Conservation (phyloP, 2,113 vertebrate genomes). For the Rhinogobius similis region DNA sequence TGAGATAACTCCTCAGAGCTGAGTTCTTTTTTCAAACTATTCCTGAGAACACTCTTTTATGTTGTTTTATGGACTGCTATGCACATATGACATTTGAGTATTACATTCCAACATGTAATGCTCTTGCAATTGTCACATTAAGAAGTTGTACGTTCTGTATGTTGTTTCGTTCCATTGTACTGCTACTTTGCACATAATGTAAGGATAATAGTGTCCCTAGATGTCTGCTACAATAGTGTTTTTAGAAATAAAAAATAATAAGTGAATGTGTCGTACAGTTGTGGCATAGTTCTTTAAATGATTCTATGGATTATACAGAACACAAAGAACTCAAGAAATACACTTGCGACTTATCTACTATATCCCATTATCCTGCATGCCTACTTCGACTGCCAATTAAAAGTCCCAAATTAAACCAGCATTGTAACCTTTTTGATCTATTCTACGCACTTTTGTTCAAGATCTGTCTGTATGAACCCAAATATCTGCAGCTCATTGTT, state of each 20-base stretch:
- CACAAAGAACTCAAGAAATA: not conserved
- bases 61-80: not conserved
- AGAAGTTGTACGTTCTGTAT: not conserved
- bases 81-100: slow-evolving; percentile 8
- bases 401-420: not conserved
- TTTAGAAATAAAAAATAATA: too few species aligned
- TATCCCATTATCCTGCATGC: not conserved
- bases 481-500: slow-evolving; percentile 19
- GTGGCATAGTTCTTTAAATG: too few species aligned
- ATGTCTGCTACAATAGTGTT: too few species aligned
- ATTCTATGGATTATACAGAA: too few species aligned
- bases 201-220: not conserved
- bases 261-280: too few species aligned
- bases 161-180: not conserved
- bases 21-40: too few species aligned
- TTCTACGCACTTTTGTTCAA: slow-evolving; percentile 2
- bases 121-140: not conserved
- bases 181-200: not conserved
- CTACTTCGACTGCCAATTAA: not conserved
- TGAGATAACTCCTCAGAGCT: too few species aligned
- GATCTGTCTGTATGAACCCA: slow-evolving; percentile 3
- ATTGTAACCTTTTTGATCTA: not conserved
- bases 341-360: not conserved
- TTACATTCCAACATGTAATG: not conserved
- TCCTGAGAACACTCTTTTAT: not conserved